These are phyloP conservation scores for Tiliacea aurago DNA, from an alignment of 2,888 invertebrate genomes.

Conservation along the genomic window DNA sequence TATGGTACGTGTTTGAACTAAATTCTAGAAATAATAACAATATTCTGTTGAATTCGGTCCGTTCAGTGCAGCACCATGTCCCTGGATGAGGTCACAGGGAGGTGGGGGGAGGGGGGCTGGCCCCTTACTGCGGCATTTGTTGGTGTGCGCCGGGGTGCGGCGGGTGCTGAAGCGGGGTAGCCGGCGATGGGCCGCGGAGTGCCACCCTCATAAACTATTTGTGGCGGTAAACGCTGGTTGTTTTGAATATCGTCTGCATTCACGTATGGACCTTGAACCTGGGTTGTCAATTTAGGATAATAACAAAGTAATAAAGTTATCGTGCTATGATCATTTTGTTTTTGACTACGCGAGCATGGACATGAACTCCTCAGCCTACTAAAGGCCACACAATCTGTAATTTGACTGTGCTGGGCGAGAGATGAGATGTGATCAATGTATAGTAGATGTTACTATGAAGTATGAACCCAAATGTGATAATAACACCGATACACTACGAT, in stretches of 20 bases:
- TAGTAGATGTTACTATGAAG: neutral
- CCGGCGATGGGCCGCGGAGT: conserved; percentile 57
- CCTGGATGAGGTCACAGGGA: neutral
- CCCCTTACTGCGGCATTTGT: conserved; percentile 73
- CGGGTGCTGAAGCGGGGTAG: conserved; percentile 60
- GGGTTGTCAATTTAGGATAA: conserved; percentile 11
- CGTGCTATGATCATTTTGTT: conserved; percentile 2
- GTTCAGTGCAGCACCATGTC: conserved; percentile 11
- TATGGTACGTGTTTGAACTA: conserved; percentile 42
- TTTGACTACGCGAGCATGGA: conserved; percentile 10
- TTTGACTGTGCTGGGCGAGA: neutral
- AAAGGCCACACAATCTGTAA: neutral
- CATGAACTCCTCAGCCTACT: neutral
- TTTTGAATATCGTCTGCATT: conserved; percentile 73
- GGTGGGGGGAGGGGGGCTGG: no score
- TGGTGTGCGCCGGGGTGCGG: conserved; percentile 62
- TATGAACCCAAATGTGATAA: conserved; percentile 6
- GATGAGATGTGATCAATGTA: neutral
- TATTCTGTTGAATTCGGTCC: conserved; percentile 19
- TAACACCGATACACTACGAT: neutral
- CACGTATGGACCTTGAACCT: conserved; percentile 76
- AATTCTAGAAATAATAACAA: conserved; percentile 35
- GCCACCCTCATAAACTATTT: conserved; percentile 72
- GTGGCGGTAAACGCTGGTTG: conserved; percentile 70
- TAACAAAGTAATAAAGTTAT: neutral